phyloP scores from a whole-genome alignment of 1,140 invertebrate genomes.

The Drosophila subobscura region DNA sequence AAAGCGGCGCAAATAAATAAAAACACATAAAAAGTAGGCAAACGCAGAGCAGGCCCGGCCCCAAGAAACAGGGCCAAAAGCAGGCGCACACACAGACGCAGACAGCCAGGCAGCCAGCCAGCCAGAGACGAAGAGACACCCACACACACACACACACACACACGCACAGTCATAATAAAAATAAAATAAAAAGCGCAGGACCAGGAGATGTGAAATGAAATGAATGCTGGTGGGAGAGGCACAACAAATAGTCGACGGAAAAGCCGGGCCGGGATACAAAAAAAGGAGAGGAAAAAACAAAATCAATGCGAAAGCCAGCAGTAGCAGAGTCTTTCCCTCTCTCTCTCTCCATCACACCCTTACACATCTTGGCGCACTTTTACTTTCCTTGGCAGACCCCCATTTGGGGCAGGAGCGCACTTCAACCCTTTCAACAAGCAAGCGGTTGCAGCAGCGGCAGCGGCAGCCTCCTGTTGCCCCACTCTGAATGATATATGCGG shows the following conservation, averaged over 20 bases:
- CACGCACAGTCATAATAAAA: conserved; percentile 54
- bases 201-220: conserved; percentile 56
- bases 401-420: conserved; percentile 25
- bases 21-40: conserved; percentile 80
- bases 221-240: conserved; percentile 49
- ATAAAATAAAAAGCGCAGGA: conserved; percentile 35
- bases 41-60: conserved; percentile 35
- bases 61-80: conserved; percentile 16
- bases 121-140: conserved; percentile 47
- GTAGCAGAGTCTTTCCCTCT: conserved; percentile 30
- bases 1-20: conserved; percentile 81
- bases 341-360: not conserved
- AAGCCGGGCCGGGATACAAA: conserved; percentile 3
- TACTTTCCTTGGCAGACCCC: conserved; percentile 41
- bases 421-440: conserved; percentile 70
- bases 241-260: conserved; percentile 28
- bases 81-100: conserved; percentile 36
- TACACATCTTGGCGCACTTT: conserved; percentile 58
- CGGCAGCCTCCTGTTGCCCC: conserved; percentile 23
- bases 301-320: conserved; percentile 64
- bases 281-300: conserved; percentile 49
- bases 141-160: conserved; percentile 30
- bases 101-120: conserved; percentile 64
- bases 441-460: conserved; percentile 28
- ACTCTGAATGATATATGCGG: conserved; percentile 73